Conservation (phyloP, 2,113 vertebrate species). For the Urocynchramus pylzowi region DNA sequence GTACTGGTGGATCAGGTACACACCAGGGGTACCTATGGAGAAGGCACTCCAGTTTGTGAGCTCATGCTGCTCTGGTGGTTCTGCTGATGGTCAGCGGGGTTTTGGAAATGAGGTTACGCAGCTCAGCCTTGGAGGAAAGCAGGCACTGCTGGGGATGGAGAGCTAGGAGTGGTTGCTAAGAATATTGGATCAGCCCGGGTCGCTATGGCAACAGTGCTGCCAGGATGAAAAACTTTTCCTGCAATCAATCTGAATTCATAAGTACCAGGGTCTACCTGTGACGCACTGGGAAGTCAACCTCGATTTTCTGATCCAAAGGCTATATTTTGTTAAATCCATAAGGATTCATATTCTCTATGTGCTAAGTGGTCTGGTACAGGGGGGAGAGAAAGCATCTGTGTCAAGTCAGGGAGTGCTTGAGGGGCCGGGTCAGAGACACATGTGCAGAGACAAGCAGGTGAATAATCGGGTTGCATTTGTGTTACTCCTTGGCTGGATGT, state of each 20-base stretch:
- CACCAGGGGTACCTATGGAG: not conserved
- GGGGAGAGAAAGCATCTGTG: not conserved
- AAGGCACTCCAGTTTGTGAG: not conserved
- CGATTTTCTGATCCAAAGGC: not conserved
- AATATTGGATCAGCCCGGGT: conserved; percentile 65
- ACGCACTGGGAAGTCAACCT: not conserved
- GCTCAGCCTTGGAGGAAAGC: conserved; percentile 34
- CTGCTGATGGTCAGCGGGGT: not conserved
- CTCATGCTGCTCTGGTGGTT: not conserved
- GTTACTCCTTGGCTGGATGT: not conserved
- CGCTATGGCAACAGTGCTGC: conserved; percentile 75
- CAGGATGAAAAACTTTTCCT: conserved; percentile 60
- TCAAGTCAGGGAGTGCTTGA: not conserved
- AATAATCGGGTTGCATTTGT: not conserved
- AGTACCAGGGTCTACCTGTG: conserved; percentile 30
- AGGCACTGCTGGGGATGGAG: conserved; percentile 13
- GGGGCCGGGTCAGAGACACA: not conserved
- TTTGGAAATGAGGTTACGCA: conserved; percentile 20
- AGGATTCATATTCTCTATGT: rapidly evolving
- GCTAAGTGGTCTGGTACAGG: not conserved
- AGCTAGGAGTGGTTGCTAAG: conserved; percentile 73
- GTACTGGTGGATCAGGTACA: too few relatives aligned
- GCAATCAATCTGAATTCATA: conserved; percentile 21
- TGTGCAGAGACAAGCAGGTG: not conserved
- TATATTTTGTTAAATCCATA: not conserved